Evolutionary conservation across 2,113 vertebrate species (phyloP).

Genomic region (Callaeas wilsoni): DNA sequence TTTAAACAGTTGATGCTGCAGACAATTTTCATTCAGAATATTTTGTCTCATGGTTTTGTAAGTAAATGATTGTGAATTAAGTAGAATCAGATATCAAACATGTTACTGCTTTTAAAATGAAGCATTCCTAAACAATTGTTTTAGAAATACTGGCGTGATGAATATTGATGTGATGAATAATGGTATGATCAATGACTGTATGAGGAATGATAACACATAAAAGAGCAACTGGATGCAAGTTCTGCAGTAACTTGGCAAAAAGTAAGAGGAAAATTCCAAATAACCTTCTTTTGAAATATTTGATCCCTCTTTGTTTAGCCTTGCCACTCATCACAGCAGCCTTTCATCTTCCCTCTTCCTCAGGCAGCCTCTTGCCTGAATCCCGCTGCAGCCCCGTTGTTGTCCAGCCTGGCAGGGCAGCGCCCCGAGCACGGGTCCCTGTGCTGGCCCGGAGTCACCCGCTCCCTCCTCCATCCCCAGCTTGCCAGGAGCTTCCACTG

Average conservation of each 20-base stretch:
- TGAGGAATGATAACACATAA: neutral
- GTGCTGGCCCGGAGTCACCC: neutral
- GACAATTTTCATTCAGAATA: neutral
- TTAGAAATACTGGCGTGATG: neutral
- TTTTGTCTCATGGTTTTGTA: neutral
- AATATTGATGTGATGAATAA: neutral
- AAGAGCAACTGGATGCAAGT: neutral
- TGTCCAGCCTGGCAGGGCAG: neutral
- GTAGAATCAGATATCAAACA: neutral
- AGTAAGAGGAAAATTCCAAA: neutral
- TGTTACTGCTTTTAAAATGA: neutral
- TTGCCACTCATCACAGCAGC: neutral
- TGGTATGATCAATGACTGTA: neutral
- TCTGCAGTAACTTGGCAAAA: neutral
- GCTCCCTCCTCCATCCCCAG: neutral
- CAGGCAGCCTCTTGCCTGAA: neutral
- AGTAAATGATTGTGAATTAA: neutral
- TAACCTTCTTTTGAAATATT: neutral
- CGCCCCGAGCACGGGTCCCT: neutral
- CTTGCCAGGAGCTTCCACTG: neutral
- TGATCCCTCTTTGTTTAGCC: neutral
- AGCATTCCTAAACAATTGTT: neutral
- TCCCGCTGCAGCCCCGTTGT: neutral
- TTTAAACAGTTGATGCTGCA: neutral
- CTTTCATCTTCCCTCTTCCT: neutral